Base-by-base conservation (phyloP, 2,888 invertebrate genomes). In the Hermaeophaga mercurialis region DNA sequence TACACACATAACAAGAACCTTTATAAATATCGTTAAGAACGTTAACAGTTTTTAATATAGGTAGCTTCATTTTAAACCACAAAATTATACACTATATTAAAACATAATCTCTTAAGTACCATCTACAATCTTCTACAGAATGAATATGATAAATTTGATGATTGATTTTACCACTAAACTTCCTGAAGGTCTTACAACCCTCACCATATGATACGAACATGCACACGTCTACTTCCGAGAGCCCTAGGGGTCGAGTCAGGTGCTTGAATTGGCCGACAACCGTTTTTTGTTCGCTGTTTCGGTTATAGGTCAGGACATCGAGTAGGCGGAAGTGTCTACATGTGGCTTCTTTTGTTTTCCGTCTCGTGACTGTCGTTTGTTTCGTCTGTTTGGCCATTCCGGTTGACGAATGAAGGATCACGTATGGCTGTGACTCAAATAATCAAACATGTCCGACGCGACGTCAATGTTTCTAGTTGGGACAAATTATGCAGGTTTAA, bases 251-350 rank as follows among this genome's bases (percentile, higher is more conserved):
- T 11, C 11, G 14, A 4, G 43, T 54, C 54, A 54, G 54, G 54
- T 48, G 47, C 41, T 48, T 33, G 33, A 39, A 17, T 53, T 44
- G 44, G 22, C 41, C 34, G 18, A 12, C 33, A 39, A 39, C 41
- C 15, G 50, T 50, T 49, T 50, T 39, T 50, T 56, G 31, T 18
- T 53, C 11, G 14, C 34, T 24, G 55, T 55, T 43, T 54, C 58
- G 49, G 58, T 54, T 58, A 38, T 48, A 47, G 59, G 48, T 45
- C 33, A 43, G 47, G 22, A 28, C 36, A 33, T 31, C 17, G 24
- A 50, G 52, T 59, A 56, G 59, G 55, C 55, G 59, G 59, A 55
- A 55, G 59, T 59, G 22, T 47, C 41, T 33, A 39, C 38, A 46
- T 48, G 45, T 45, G 50, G 44, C 43, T 52, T 45, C 39, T 56